Conservation (phyloP, 1,140 invertebrate species). For the Gryllus bimaculatus region DNA sequence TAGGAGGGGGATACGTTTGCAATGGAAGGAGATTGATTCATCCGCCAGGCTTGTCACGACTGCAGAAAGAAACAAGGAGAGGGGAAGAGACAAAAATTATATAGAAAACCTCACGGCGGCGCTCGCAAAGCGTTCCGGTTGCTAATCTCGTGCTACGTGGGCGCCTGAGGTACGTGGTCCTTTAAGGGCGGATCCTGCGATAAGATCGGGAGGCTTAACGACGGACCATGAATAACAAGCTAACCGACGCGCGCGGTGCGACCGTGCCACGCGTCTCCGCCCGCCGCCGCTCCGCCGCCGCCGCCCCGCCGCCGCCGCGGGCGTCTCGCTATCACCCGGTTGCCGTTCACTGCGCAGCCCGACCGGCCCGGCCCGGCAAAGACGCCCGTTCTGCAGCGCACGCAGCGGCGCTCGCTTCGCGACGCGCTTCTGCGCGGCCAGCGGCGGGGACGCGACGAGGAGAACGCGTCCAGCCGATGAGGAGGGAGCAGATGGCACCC, state of each 20-base stretch:
- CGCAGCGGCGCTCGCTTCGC: too few relatives aligned
- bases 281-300: too few relatives aligned
- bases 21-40: constrained; percentile 12
- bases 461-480: too few relatives aligned
- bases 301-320: too few relatives aligned
- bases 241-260: not conserved
- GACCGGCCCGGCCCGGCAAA: too few relatives aligned
- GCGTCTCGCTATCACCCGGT: too few relatives aligned
- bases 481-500: too few relatives aligned
- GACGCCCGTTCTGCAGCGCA: too few relatives aligned
- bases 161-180: not conserved
- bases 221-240: not conserved
- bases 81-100: not conserved
- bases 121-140: not conserved
- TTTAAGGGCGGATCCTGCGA: not conserved
- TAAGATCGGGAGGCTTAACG: constrained; percentile 3
- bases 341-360: too few relatives aligned
- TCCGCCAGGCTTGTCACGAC: not conserved
- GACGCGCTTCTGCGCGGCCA: too few relatives aligned
- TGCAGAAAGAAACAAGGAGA: not conserved
- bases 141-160: not conserved
- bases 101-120: not conserved
- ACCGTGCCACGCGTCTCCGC: too few relatives aligned
- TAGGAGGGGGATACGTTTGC: not conserved
- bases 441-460: too few relatives aligned